Base-by-base conservation (phyloP, 2,113 vertebrate genomes). In the Odontophorus gujanensis region DNA sequence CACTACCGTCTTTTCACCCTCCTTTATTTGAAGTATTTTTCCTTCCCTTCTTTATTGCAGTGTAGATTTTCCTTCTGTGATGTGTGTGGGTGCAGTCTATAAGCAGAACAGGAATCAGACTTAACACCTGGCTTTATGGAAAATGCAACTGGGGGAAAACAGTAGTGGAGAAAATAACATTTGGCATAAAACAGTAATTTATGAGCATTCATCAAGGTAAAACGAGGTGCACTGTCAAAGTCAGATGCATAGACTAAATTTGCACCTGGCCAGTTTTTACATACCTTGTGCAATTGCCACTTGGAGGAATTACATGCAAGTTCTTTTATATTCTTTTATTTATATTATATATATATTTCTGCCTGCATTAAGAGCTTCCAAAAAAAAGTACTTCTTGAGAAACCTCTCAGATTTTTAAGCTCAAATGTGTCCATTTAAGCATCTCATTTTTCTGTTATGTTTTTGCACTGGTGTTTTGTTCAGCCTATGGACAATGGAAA, bases 111-210 rank as follows among this genome's bases (percentile, higher is more conserved):
- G 55, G 67, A 69, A 43, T 28, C 74, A 74, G 72, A 32, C 13
- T 0, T 1, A 89, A 51, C 91, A 95, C 87, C 79, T 93, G 91
- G 67, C 57, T 74, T 63, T 57, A 11, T 0, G 50, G 59, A 77
- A 95, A 91, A 61, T 92, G 79, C 89, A 89, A 59, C 45, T 57
- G 76, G 81, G 63, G 57, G 51, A 80, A 73, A 87, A 89, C 22
- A 58, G 1, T 30, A 63, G 36, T 47, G 30, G 43, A 55, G 68
- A 85, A 90, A 71, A 59, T 6, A 63, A 63, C 17, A 61, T 85
- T 36, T 83, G 43, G 65, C 81, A 74, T 82, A 67, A 85, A 92
- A 0, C 12, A 71, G 63, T 87, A 65, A 85, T 87, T 71, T 83
- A 20, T 92, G 89, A 63, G 17, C 71, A 87, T 93, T 95, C 18